These are phyloP conservation scores for Oncorhynchus clarkii DNA, from an alignment of 2,113 vertebrate genomes.

Conservation along the genomic window DNA sequence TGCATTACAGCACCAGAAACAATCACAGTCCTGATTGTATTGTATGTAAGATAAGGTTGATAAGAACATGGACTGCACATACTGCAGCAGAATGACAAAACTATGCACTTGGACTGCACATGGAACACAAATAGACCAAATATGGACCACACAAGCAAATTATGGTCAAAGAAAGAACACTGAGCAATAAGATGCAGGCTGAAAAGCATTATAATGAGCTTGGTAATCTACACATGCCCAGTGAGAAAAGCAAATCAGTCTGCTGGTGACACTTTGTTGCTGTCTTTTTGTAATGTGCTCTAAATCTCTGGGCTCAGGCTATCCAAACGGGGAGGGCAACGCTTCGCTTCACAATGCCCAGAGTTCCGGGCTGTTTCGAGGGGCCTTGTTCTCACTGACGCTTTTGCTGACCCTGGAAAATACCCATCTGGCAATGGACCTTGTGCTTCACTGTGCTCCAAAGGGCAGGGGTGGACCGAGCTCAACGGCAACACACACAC, in stretches of 20 bases:
- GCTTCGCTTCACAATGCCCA: constrained; percentile 54
- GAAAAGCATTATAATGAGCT: background rate
- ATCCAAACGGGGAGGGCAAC: constrained; percentile 44
- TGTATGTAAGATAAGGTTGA: background rate
- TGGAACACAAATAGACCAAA: constrained; percentile 13
- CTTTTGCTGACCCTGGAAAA: constrained; percentile 71
- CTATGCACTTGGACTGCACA: background rate
- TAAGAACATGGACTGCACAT: background rate
- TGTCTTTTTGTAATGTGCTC: constrained; percentile 64
- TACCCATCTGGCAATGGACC: constrained; percentile 63
- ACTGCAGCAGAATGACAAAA: no score
- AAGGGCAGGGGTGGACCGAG: constrained; percentile 36
- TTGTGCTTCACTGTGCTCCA: constrained; percentile 37
- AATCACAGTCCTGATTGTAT: constrained; percentile 4
- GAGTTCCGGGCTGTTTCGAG: constrained; percentile 67
- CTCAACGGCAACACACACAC: background rate
- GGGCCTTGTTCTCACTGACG: constrained; percentile 65
- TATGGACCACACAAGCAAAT: constrained; percentile 7
- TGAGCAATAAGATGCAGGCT: background rate
- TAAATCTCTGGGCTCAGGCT: constrained; percentile 66
- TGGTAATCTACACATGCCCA: background rate
- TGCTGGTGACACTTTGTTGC: constrained; percentile 57
- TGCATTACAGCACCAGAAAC: constrained; percentile 28
- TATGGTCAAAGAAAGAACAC: background rate
- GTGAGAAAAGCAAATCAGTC: constrained; percentile 31